Conservation (phyloP, 2,113 vertebrate genomes). For the Scortum barcoo region DNA sequence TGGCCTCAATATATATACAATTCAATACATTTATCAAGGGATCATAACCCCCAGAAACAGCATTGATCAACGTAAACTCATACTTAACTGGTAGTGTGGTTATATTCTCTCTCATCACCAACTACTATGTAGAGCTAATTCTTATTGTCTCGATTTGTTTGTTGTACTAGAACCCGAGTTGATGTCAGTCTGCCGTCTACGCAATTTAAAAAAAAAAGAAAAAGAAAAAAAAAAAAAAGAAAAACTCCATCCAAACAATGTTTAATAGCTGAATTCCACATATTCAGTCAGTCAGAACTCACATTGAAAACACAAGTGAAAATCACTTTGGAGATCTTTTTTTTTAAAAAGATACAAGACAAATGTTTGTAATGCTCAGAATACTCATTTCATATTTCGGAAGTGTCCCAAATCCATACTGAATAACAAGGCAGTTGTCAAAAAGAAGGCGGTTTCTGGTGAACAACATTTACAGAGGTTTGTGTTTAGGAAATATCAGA, state of each 20-base stretch:
- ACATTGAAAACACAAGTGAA: conserved; percentile 44
- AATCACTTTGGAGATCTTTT: conserved; percentile 32
- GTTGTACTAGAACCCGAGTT: conserved; percentile 28
- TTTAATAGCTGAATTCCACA: conserved; percentile 27
- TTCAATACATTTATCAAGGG: conserved; percentile 40
- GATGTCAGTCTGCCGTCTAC: conserved; percentile 29
- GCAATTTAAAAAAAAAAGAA: conserved; percentile 8
- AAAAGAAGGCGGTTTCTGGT: conserved; percentile 84
- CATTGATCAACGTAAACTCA: conserved; percentile 23
- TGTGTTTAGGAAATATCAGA: conserved; percentile 75
- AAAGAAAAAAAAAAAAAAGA: no score
- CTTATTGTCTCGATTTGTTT: conserved; percentile 22
- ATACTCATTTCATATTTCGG: conserved; percentile 38
- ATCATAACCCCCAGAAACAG: conserved; percentile 33
- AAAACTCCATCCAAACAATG: conserved; percentile 22
- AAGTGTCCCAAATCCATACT: conserved; percentile 52
- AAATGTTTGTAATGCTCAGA: conserved; percentile 39
- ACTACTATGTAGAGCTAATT: conserved; percentile 14
- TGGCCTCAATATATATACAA: conserved; percentile 70
- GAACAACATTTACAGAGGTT: conserved; percentile 77
- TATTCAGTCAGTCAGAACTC: conserved; percentile 42
- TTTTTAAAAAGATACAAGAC: conserved; percentile 50
- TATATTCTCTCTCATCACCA: conserved; percentile 41
- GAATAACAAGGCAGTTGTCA: conserved; percentile 77
- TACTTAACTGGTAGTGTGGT: conserved; percentile 50